Evolutionary conservation across 2,113 vertebrate genomes (phyloP).

Genomic region (Aegypius monachus): DNA sequence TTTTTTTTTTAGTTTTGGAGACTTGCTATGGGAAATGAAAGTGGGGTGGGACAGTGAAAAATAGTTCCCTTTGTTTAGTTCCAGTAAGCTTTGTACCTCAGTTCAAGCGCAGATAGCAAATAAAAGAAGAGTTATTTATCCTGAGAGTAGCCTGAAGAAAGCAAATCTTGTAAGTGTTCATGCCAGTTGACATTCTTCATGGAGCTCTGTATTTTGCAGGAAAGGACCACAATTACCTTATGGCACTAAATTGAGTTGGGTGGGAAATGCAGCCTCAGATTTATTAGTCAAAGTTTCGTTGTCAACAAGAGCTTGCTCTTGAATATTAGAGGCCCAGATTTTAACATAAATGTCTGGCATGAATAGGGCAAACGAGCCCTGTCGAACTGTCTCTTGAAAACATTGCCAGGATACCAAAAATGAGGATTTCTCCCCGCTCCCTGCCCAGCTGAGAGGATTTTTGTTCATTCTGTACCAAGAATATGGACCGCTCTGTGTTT

Average conservation of each 20-base stretch:
- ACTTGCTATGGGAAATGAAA: neutral
- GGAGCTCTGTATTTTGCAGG: neutral
- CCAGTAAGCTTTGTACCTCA: neutral
- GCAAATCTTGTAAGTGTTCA: neutral
- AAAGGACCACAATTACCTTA: neutral
- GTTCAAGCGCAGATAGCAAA: neutral
- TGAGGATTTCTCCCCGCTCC: neutral
- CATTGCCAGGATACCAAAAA: neutral
- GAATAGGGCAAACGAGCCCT: neutral
- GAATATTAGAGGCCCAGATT: neutral
- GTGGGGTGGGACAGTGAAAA: neutral
- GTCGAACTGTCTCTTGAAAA: neutral
- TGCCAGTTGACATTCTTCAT: neutral
- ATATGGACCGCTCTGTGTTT: slow-evolving; percentile 11
- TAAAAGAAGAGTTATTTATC: neutral
- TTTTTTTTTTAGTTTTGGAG: neutral
- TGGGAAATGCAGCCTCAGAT: neutral
- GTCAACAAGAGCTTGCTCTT: neutral
- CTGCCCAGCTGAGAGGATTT: neutral
- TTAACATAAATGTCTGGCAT: neutral
- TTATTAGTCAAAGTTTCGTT: slow-evolving; percentile 12
- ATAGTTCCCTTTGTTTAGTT: neutral
- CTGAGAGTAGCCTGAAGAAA: neutral
- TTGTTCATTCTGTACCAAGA: neutral
- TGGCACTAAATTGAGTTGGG: neutral